phyloP scores from a whole-genome alignment of 2,888 invertebrate species.

The Limnephilus lunatus region DNA sequence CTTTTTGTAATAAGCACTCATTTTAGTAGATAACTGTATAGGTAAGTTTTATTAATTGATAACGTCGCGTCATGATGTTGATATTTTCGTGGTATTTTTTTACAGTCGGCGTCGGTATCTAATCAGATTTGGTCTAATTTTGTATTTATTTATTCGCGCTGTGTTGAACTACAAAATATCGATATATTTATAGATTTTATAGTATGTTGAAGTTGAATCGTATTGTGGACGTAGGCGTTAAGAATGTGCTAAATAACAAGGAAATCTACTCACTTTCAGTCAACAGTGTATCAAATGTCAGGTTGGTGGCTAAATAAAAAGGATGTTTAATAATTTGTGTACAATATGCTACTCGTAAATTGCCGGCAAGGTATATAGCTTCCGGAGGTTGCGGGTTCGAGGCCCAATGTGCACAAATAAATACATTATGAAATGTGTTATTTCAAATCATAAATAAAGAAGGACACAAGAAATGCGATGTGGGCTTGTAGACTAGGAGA shows the following conservation, averaged over 20 bases:
- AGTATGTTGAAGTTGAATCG: not conserved
- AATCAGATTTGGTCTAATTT: not conserved
- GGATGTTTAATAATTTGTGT: not conserved
- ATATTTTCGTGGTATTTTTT: not conserved
- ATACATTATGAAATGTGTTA: too few relatives aligned
- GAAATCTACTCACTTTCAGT: not conserved
- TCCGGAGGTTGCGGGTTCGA: too few relatives aligned
- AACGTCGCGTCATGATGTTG: not conserved
- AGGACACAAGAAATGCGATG: too few relatives aligned
- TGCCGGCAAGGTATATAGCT: too few relatives aligned
- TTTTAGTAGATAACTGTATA: not conserved
- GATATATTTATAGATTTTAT: not conserved
- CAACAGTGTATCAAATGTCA: not conserved
- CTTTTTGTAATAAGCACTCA: not conserved
- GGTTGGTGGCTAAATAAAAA: not conserved
- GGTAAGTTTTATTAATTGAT: not conserved
- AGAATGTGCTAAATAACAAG: not conserved
- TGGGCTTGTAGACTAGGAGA: too few relatives aligned
- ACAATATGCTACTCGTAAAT: too few relatives aligned
- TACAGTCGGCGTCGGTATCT: not conserved
- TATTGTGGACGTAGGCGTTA: not conserved
- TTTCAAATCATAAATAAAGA: too few relatives aligned
- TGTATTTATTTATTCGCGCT: not conserved
- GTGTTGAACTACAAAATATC: not conserved
- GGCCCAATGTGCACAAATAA: too few relatives aligned